A percentile compares a stretch with the other conserved stretches of the same genome.
phyloP scores from a whole-genome alignment of 1,140 invertebrate genomes.

The Brachionus rubens region DNA sequence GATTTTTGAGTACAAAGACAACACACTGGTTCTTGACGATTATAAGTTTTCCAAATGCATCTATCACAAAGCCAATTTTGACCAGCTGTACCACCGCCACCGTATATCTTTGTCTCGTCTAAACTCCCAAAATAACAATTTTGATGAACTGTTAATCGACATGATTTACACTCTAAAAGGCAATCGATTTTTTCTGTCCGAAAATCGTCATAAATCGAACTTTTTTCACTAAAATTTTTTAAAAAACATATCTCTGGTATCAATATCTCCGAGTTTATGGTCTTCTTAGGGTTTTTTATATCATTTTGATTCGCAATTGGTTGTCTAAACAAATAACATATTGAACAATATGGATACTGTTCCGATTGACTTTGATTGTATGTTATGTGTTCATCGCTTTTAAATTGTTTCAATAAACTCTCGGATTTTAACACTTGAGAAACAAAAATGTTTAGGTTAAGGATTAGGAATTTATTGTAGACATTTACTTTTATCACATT shows the following conservation, averaged over 20 bases:
- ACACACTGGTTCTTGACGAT: slow-evolving; percentile 53
- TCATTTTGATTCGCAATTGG: slow-evolving; percentile 20
- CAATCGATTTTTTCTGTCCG: slow-evolving; percentile 53
- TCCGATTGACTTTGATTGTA: slow-evolving; percentile 55
- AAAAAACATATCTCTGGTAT: slow-evolving; percentile 57
- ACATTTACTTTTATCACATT: no score
- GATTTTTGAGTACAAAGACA: slow-evolving; percentile 65
- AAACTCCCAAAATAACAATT: slow-evolving; percentile 47
- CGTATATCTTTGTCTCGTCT: not conserved
- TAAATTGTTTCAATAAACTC: slow-evolving; percentile 47
- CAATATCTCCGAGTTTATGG: slow-evolving; percentile 52
- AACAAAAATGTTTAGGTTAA: no score
- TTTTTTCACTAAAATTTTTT: slow-evolving; percentile 51
- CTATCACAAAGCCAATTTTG: slow-evolving; percentile 62
- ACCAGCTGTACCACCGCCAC: slow-evolving; percentile 48
- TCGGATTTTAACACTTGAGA: not conserved
- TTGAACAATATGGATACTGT: slow-evolving; percentile 56
- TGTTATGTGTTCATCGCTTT: slow-evolving; percentile 55
- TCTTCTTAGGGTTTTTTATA: slow-evolving; percentile 44
- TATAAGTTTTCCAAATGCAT: slow-evolving; percentile 53
- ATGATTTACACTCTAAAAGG: slow-evolving; percentile 56
- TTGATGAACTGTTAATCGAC: slow-evolving; percentile 61
- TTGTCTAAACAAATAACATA: slow-evolving; percentile 60
- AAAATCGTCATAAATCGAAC: slow-evolving; percentile 51
- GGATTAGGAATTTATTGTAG: no score